These are phyloP conservation scores for Mastomys coucha DNA, from an alignment of 2,113 vertebrate genomes.

Conservation along the genomic window DNA sequence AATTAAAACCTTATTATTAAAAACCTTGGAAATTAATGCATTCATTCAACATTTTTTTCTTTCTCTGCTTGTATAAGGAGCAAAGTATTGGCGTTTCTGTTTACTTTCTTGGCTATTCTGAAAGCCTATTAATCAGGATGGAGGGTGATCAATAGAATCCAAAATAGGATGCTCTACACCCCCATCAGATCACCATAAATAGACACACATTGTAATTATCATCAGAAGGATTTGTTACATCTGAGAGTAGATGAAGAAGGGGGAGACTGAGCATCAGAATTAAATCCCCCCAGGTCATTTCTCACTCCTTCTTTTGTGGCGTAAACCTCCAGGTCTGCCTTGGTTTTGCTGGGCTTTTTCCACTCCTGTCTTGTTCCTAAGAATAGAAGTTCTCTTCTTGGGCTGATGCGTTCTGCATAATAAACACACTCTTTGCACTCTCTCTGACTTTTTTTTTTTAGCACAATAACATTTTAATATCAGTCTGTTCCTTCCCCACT, in stretches of 20 bases:
- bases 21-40: background rate
- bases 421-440: slow-evolving; percentile 75
- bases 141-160: slow-evolving; percentile 73
- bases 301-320: slow-evolving; percentile 50
- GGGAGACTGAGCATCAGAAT: slow-evolving; percentile 66
- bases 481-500: slow-evolving; percentile 50
- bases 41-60: slow-evolving; percentile 33
- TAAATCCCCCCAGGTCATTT: slow-evolving; percentile 64
- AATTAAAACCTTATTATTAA: background rate
- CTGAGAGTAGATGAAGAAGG: slow-evolving; percentile 78
- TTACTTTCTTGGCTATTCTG: slow-evolving; percentile 71
- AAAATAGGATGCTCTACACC: slow-evolving; percentile 62
- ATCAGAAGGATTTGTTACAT: slow-evolving; percentile 84
- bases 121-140: slow-evolving; percentile 72
- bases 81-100: slow-evolving; percentile 48
- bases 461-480: slow-evolving; percentile 66
- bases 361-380: slow-evolving; percentile 75
- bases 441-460: slow-evolving; percentile 67
- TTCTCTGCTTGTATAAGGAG: slow-evolving; percentile 22
- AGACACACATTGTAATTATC: slow-evolving; percentile 82
- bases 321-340: slow-evolving; percentile 72
- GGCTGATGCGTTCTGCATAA: slow-evolving; percentile 69
- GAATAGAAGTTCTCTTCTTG: slow-evolving; percentile 67
- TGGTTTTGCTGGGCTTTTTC: slow-evolving; percentile 62
- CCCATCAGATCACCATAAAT: slow-evolving; percentile 76